phyloP scores from a whole-genome alignment of 2,888 invertebrate genomes.

The Bhutanitis thaidina region DNA sequence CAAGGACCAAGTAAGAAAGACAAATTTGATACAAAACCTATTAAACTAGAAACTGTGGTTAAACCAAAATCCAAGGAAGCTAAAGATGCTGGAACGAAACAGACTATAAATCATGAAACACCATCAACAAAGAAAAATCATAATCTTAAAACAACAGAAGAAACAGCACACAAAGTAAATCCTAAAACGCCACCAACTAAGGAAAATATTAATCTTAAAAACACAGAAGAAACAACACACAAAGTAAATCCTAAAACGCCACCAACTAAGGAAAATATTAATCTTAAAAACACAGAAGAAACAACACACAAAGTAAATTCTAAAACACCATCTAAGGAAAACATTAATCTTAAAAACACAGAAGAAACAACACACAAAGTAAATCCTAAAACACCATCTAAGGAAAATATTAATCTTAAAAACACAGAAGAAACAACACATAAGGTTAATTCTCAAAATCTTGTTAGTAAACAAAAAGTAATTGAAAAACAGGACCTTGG shows the following conservation, averaged over 20 bases:
- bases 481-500: not conserved
- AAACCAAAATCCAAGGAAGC: conserved; percentile 28
- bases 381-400: no score
- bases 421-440: conserved; percentile 19
- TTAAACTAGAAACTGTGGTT: conserved; percentile 17
- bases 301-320: conserved; percentile 13
- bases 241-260: conserved; percentile 13
- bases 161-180: conserved; percentile 12
- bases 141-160: conserved; percentile 9
- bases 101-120: conserved; percentile 14
- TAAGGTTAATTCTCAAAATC: conserved; percentile 2
- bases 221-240: conserved; percentile 18
- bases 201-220: no score
- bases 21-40: conserved; percentile 24
- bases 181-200: no score
- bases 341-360: conserved; percentile 8
- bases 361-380: conserved; percentile 13
- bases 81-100: conserved; percentile 12
- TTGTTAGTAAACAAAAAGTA: not conserved
- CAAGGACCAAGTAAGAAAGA: conserved; percentile 2
- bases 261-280: conserved; percentile 3
- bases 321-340: no score
- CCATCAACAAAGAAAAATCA: conserved; percentile 1
- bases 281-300: conserved; percentile 12
- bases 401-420: no score